Conservation (phyloP, 92 coral and sea anemone genomes). For the Epizoanthus ramosus region DNA sequence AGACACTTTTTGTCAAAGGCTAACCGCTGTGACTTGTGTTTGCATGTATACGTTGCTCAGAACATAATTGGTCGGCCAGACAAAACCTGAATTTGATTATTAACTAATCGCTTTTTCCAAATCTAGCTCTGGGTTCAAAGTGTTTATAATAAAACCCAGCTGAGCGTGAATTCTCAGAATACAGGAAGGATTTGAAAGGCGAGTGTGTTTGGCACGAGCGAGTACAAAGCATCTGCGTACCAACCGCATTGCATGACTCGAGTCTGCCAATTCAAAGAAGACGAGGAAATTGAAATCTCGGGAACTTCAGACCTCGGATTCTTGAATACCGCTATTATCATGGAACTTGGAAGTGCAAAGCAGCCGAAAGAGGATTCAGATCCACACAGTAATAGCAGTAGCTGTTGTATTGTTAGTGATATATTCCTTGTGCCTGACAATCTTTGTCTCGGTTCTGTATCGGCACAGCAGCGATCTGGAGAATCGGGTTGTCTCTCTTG, state of each 20-base stretch:
- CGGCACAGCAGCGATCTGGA: constrained; percentile 61
- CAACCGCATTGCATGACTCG: neutral
- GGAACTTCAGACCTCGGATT: no score
- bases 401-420: constrained; percentile 57
- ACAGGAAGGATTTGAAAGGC: neutral
- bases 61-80: no score
- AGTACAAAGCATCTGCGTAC: constrained; percentile 34
- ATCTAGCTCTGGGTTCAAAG: no score
- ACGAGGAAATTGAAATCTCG: neutral
- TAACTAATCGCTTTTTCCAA: no score
- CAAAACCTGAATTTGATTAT: no score
- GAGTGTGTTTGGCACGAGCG: constrained; percentile 24
- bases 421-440: constrained; percentile 64
- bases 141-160: neutral
- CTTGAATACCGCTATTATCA: neutral
- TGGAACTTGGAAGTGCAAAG: constrained; percentile 32
- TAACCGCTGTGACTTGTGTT: no score
- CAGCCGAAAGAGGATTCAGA: neutral
- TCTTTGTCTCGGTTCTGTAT: constrained; percentile 54
- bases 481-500: constrained; percentile 59
- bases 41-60: no score
- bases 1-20: no score
- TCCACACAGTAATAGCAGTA: constrained; percentile 20
- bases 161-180: neutral
- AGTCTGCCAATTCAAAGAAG: neutral